These are phyloP conservation scores for Vicugna pacos DNA, from an alignment of 2,113 vertebrate genomes.

Conservation along the genomic window DNA sequence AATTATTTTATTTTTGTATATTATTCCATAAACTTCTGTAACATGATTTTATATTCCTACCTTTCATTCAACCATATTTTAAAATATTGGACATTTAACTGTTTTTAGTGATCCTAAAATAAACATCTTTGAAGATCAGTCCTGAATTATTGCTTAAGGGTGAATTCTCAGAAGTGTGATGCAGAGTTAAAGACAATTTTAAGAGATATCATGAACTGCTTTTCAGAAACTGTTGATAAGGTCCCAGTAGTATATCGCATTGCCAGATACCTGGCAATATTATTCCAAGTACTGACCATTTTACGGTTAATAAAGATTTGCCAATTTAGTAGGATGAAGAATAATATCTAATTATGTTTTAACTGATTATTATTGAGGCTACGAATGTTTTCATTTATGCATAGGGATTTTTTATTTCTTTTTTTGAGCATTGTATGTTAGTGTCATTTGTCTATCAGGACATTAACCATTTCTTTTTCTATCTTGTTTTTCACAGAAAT, in stretches of 20 bases:
- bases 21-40: neutral
- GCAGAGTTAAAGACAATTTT: neutral
- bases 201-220: neutral
- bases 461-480: neutral
- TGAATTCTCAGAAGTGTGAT: neutral
- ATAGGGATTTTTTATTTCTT: neutral
- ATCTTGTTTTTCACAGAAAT: neutral
- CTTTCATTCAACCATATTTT: neutral
- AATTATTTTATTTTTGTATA: neutral
- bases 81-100: neutral
- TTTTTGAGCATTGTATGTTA: neutral
- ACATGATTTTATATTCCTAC: neutral
- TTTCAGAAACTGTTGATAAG: neutral
- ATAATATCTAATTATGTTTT: neutral
- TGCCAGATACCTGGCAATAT: neutral
- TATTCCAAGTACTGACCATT: neutral
- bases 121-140: constrained; percentile 5
- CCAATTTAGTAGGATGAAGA: neutral
- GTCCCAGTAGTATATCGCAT: neutral
- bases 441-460: neutral
- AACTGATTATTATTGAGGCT: neutral
- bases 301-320: neutral
- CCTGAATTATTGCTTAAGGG: neutral
- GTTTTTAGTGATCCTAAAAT: neutral
- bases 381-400: neutral